Evolutionary conservation across 2,113 vertebrate genomes (phyloP).

Genomic region (Mohoua ochrocephala): DNA sequence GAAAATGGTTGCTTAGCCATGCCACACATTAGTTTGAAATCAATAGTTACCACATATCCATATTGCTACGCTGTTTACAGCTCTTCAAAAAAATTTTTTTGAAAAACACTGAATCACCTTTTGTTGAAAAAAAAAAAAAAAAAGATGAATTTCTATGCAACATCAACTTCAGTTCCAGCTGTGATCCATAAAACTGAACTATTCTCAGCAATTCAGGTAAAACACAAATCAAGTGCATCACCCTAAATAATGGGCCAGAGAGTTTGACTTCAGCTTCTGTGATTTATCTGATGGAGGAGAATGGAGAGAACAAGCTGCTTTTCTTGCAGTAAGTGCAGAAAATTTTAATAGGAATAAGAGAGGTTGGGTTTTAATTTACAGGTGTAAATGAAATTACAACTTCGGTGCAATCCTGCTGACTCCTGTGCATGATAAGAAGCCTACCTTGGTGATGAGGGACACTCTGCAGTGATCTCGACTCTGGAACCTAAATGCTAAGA

Average conservation of each 20-base stretch:
- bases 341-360: neutral
- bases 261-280: neutral
- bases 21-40: neutral
- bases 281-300: neutral
- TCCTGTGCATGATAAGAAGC: neutral
- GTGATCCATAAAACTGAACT: neutral
- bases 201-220: neutral
- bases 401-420: neutral
- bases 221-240: neutral
- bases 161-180: neutral
- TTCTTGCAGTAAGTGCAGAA: neutral
- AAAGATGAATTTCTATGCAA: fast-evolving
- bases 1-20: neutral
- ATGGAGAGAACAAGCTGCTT: neutral
- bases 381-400: neutral
- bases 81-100: neutral
- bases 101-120: neutral
- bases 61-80: neutral
- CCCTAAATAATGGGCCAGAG: neutral
- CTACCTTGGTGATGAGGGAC: neutral
- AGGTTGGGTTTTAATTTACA: neutral
- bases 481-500: neutral
- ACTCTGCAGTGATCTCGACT: neutral
- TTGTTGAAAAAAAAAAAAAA: neutral
- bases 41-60: neutral